A percentile compares a stretch with the other conserved stretches of the same genome.
These are phyloP conservation scores for Gisinianus flammeolus DNA, from an alignment of 2,888 invertebrate genomes.

Conservation along the genomic window DNA sequence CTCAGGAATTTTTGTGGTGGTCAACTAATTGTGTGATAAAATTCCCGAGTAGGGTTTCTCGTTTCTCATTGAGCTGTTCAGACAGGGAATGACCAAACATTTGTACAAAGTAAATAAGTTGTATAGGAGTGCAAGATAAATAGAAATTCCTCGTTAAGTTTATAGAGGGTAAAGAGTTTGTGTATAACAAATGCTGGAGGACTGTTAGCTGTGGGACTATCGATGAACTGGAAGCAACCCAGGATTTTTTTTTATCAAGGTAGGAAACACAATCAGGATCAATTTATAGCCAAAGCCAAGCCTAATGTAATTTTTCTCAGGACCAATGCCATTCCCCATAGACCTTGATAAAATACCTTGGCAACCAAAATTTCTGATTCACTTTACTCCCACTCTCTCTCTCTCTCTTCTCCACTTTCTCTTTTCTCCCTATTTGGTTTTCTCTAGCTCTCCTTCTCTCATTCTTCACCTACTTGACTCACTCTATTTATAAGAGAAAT, in stretches of 20 bases:
- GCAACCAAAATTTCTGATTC: conserved; percentile 14
- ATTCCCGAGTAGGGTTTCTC: no score
- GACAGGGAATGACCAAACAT: no score
- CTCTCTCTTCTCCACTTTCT: no score
- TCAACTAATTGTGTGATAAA: no score
- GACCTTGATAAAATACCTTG: conserved; percentile 28
- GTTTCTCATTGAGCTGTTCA: no score
- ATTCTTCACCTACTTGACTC: not conserved
- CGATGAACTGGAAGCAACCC: conserved; percentile 5
- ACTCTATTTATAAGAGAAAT: conserved; percentile 12
- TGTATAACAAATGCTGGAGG: no score
- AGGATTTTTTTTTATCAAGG: conserved; percentile 8
- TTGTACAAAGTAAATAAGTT: no score
- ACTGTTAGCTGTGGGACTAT: no score
- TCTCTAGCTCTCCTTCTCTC: not conserved
- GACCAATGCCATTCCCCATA: conserved; percentile 6
- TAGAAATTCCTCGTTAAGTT: no score
- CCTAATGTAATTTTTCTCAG: conserved; percentile 29
- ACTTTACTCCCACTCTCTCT: not conserved
- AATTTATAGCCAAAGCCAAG: conserved; percentile 21
- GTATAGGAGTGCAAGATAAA: no score
- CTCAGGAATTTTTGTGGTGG: no score
- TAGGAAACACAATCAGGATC: conserved; percentile 35
- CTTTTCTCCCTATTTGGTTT: not conserved
- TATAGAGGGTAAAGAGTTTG: no score